A percentile compares a stretch with the other conserved stretches of the same genome.
These are phyloP conservation scores for Cinara cedri DNA, from an alignment of 2,888 invertebrate species.

Conservation along the genomic window DNA sequence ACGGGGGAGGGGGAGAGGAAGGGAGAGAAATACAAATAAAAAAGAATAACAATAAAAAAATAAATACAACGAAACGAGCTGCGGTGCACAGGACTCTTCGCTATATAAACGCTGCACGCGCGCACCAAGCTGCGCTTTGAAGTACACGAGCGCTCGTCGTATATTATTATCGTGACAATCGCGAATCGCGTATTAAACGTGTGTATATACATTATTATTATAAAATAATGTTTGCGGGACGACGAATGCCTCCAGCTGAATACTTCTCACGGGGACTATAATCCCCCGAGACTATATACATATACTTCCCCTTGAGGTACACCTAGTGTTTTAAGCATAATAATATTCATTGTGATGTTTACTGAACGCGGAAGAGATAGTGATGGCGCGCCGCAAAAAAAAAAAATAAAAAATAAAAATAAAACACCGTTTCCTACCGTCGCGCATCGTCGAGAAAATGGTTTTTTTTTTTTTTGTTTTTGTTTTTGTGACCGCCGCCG, in stretches of 20 bases:
- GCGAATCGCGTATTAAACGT: too few species aligned
- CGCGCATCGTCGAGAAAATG: not conserved
- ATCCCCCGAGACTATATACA: conserved; percentile 32
- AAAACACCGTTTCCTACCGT: not conserved
- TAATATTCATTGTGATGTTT: not conserved
- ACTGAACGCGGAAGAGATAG: not conserved
- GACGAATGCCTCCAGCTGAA: too few species aligned
- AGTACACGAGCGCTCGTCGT: too few species aligned
- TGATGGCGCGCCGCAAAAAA: not conserved
- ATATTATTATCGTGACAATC: conserved; percentile 34
- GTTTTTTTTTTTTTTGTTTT: not conserved
- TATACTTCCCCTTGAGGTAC: too few species aligned
- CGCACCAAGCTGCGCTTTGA: conserved; percentile 46
- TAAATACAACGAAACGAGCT: conserved; percentile 14
- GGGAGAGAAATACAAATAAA: not conserved
- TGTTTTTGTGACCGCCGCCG: not conserved
- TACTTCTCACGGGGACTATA: too few species aligned
- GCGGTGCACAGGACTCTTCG: not conserved
- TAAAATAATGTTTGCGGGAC: too few species aligned
- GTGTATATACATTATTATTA: too few species aligned
- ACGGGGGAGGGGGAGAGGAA: too few species aligned
- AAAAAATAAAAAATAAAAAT: not conserved
- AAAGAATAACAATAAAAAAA: conserved; percentile 34
- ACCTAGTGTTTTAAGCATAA: too few species aligned
- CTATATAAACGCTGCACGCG: not conserved